phyloP scores from a whole-genome alignment of 1,140 invertebrate genomes.

The Bombus waltoni region DNA sequence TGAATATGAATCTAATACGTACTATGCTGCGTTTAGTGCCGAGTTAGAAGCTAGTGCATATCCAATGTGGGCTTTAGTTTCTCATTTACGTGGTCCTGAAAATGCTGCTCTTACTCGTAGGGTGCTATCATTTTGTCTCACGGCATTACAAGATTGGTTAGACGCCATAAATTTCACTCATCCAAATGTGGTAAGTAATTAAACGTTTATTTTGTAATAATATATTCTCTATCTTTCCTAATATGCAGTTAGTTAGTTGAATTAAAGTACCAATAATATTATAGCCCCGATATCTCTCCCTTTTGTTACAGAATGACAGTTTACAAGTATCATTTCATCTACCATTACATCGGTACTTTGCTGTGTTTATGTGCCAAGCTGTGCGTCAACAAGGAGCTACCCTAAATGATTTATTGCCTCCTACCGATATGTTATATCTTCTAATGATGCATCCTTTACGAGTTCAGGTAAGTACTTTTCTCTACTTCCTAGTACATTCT shows the following conservation, averaged over 20 bases:
- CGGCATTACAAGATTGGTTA: constrained; percentile 93
- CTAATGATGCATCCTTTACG: constrained; percentile 94
- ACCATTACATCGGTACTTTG: constrained; percentile 96
- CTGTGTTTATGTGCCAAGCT: constrained; percentile 95
- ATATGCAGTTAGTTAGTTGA: neutral
- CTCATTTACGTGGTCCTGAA: constrained; percentile 90
- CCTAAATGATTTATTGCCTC: constrained; percentile 90
- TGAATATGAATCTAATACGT: constrained; percentile 98
- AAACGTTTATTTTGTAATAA: constrained; percentile 7
- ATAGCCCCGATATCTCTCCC: neutral
- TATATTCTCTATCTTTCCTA: constrained; percentile 40
- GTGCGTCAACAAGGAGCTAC: constrained; percentile 91
- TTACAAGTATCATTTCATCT: constrained; percentile 97
- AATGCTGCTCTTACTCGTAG: constrained; percentile 89
- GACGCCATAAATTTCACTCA: constrained; percentile 90
- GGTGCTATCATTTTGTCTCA: constrained; percentile 89
- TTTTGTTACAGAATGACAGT: constrained; percentile 86
- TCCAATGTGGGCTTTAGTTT: constrained; percentile 97
- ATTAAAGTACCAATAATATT: neutral
- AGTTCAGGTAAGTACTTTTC: constrained; percentile 89
- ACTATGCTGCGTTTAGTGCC: constrained; percentile 98
- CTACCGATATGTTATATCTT: constrained; percentile 89
- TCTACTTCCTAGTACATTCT: constrained; percentile 1
- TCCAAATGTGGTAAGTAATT: constrained; percentile 85
- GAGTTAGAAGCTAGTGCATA: constrained; percentile 98